A percentile compares a stretch with the other conserved stretches of the same genome.
Evolutionary conservation across 2,113 vertebrate species (phyloP).

Genomic region (Sus scrofa): DNA sequence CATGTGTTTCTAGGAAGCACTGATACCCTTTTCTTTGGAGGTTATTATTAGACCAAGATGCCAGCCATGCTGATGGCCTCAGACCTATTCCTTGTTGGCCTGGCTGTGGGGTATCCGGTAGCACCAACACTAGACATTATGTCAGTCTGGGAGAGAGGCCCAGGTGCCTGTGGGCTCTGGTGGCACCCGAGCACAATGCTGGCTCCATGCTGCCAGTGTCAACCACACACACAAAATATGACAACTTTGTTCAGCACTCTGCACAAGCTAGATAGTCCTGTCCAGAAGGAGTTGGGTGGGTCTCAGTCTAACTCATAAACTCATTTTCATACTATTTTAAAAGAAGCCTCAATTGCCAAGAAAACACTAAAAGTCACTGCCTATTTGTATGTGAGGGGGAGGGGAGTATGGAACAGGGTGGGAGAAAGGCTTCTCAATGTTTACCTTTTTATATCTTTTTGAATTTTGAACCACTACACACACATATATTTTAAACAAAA

Average conservation of each 20-base stretch:
- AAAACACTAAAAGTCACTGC: conserved; percentile 29
- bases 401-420: too few species aligned
- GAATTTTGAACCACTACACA: background rate
- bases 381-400: background rate
- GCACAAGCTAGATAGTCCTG: background rate
- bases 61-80: background rate
- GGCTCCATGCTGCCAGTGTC: background rate
- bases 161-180: background rate
- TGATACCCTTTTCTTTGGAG: conserved; percentile 52
- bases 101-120: background rate
- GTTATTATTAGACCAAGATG: conserved; percentile 76
- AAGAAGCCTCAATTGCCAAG: background rate
- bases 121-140: background rate
- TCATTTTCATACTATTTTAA: background rate
- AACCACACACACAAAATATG: background rate
- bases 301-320: background rate
- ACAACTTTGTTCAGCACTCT: background rate
- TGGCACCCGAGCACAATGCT: fast-evolving
- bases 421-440: background rate
- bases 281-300: background rate
- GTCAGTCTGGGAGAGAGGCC: background rate
- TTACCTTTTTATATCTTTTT: conserved; percentile 2
- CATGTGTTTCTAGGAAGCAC: conserved; percentile 72
- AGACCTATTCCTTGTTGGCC: background rate
- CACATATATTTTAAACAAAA: background rate